Evolutionary conservation across 2,797 vertebrate genomes (phyloP).

Genomic region (Orientallactaga sibirica): DNA sequence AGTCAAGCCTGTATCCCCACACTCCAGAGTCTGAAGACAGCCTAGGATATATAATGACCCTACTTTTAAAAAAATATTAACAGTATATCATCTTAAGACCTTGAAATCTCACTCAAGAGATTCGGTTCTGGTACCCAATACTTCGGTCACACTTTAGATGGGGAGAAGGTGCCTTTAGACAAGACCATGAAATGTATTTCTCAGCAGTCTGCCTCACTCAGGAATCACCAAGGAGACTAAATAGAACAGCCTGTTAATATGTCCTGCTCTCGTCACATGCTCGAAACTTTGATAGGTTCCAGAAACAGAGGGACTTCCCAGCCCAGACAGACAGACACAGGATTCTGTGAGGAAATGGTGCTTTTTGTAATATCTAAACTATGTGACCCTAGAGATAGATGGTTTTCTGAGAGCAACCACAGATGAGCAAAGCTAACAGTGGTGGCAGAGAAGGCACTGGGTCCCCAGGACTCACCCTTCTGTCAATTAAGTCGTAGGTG

Average conservation of each 20-base stretch:
- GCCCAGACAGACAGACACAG: neutral
- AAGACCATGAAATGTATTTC: neutral
- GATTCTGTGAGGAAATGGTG: neutral
- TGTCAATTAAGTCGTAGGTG: neutral
- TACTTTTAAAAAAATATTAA: neutral
- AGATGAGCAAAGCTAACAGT: neutral
- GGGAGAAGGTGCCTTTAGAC: neutral
- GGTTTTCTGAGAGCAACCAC: neutral
- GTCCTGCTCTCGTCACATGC: neutral
- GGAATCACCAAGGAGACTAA: neutral
- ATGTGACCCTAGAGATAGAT: neutral
- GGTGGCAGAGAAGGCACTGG: neutral
- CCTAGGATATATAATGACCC: neutral
- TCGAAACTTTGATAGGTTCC: neutral
- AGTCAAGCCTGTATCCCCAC: neutral
- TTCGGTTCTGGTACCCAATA: neutral
- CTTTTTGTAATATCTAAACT: neutral
- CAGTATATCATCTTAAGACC: neutral
- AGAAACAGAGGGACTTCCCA: neutral
- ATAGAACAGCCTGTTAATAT: neutral
- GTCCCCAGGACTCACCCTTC: no score
- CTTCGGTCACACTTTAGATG: neutral
- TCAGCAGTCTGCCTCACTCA: neutral
- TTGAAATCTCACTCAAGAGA: conserved; percentile 30
- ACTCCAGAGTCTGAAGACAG: neutral